A percentile compares a stretch with the other conserved stretches of the same genome.
Conservation (phyloP, 64 coral and sea anemone species). For the Acropora tenuis region DNA sequence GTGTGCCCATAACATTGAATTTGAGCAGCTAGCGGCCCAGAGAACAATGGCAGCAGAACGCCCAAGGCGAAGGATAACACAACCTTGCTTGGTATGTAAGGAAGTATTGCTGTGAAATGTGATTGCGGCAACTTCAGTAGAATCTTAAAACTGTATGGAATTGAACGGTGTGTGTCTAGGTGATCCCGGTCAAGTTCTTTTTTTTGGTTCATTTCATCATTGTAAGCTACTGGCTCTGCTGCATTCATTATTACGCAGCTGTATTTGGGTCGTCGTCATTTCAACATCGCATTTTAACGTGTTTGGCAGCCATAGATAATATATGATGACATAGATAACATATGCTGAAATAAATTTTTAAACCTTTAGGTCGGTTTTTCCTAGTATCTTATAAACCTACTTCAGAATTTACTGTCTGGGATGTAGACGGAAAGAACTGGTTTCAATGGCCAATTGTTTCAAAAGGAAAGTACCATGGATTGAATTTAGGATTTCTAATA, state of each 20-base stretch:
- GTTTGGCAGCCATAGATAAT: background rate
- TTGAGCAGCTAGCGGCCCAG: background rate
- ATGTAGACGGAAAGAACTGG: background rate
- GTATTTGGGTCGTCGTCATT: background rate
- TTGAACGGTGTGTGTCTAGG: background rate
- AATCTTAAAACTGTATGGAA: background rate
- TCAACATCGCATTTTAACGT: slow-evolving; percentile 19
- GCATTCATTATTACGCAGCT: background rate
- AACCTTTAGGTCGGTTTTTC: background rate
- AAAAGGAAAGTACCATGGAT: slow-evolving; percentile 15
- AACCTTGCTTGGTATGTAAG: slow-evolving; percentile 44
- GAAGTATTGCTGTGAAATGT: background rate
- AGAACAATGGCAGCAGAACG: slow-evolving; percentile 42
- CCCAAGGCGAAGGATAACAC: slow-evolving; percentile 46
- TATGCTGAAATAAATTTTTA: background rate
- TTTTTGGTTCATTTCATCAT: background rate
- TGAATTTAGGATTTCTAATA: background rate
- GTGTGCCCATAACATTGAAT: slow-evolving; percentile 12
- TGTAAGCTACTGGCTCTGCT: background rate
- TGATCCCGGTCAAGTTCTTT: background rate
- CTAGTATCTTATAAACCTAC: background rate
- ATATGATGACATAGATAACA: background rate
- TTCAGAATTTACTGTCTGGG: background rate
- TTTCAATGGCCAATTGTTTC: background rate
- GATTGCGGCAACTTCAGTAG: background rate